A percentile compares a stretch with the other conserved stretches of the same genome.
Evolutionary conservation across 2,113 vertebrate species (phyloP).

Genomic region (Muntiacus muntjak): DNA sequence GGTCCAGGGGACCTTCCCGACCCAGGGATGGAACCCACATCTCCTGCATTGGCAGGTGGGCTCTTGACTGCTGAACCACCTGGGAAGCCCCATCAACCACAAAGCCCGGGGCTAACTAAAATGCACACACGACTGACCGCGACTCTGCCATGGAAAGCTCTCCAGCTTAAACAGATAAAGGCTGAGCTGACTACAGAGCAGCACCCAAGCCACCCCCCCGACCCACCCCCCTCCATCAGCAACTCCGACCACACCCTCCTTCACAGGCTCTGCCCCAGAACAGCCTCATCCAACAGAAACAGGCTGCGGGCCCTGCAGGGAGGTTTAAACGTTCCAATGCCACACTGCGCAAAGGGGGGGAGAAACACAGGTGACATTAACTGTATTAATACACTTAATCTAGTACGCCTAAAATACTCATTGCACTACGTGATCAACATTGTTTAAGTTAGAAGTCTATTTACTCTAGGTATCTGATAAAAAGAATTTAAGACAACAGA

Average conservation of each 20-base stretch:
- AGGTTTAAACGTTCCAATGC: not conserved
- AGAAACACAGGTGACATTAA: not conserved
- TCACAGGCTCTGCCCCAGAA: not conserved
- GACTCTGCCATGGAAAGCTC: not conserved
- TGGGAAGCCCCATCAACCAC: not conserved
- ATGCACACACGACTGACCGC: not conserved
- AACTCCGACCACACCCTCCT: not conserved
- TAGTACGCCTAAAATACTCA: rapidly evolving
- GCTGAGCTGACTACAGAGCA: not conserved
- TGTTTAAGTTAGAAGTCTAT: not conserved
- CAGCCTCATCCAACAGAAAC: not conserved
- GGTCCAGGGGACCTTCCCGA: not conserved
- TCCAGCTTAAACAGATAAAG: not conserved
- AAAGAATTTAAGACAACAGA: not conserved
- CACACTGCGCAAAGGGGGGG: not conserved
- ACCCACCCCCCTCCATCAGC: not conserved
- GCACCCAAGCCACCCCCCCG: not conserved
- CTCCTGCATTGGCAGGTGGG: not conserved
- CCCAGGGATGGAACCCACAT: not conserved
- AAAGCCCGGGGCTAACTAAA: not conserved
- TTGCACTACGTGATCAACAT: rapidly evolving
- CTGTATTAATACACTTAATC: not conserved
- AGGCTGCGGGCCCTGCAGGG: rapidly evolving
- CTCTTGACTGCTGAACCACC: not conserved
- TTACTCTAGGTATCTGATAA: not conserved